Conservation (phyloP, 2,113 vertebrate genomes). For the Oostethus manadensis region DNA sequence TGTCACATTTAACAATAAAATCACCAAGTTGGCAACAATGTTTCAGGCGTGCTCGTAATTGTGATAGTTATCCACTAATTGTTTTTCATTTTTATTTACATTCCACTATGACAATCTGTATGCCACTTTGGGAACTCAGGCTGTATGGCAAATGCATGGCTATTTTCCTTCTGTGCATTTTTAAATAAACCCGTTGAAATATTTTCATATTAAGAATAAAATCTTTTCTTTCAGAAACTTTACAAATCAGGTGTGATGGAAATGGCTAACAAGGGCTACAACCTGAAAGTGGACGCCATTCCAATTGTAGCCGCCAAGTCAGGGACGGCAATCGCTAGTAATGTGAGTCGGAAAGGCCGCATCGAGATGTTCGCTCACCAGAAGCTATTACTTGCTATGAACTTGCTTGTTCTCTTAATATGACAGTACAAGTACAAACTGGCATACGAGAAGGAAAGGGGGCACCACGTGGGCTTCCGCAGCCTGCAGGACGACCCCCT, state of each 20-base stretch:
- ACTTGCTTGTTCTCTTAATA: not conserved
- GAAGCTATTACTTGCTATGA: constrained; percentile 10
- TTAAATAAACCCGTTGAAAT: no score
- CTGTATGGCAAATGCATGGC: not conserved
- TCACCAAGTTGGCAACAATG: no score
- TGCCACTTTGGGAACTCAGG: no score
- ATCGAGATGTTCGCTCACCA: fast-evolving
- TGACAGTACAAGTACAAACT: constrained; percentile 78
- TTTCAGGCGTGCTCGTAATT: no score
- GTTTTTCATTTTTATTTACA: no score
- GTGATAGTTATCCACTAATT: no score
- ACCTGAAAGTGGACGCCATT: constrained; percentile 87
- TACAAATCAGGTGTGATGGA: constrained; percentile 89
- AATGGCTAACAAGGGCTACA: constrained; percentile 84
- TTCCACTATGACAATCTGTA: no score
- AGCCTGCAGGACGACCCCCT: constrained; percentile 51
- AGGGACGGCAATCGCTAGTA: constrained; percentile 86
- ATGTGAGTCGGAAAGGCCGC: constrained; percentile 76
- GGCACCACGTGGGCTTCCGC: constrained; percentile 64
- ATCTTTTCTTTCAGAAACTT: constrained; percentile 77
- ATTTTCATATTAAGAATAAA: no score
- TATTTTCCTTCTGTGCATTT: not conserved
- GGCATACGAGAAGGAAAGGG: constrained; percentile 77
- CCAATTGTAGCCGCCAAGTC: constrained; percentile 85
- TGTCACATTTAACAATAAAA: no score